Evolutionary conservation across 2,113 vertebrate genomes (phyloP).

Genomic region (Genyomyrus donnyi): DNA sequence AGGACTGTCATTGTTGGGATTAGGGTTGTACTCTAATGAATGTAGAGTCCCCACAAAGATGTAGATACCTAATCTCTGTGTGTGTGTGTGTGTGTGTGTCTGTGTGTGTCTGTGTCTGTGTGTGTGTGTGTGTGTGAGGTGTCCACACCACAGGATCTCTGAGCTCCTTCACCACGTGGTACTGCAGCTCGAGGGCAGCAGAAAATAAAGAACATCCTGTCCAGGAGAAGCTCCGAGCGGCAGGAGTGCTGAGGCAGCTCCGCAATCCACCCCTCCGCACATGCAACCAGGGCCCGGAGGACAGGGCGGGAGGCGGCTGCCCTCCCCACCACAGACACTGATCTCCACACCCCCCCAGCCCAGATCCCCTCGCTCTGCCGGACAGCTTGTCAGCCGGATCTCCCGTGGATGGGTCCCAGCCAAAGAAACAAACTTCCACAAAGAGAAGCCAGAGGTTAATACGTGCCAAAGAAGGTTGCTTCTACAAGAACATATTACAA

Average conservation of each 20-base stretch:
- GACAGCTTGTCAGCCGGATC: not conserved
- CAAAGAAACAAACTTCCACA: not conserved
- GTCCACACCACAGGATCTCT: not conserved
- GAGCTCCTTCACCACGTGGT: not conserved
- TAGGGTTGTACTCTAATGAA: too few relatives aligned
- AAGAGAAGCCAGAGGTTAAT: not conserved
- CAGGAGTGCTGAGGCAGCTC: not conserved
- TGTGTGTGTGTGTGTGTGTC: too few relatives aligned
- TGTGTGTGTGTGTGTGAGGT: not conserved
- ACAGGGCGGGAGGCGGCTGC: not conserved
- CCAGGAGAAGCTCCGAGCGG: not conserved
- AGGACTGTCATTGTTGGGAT: too few relatives aligned
- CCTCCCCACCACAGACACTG: not conserved
- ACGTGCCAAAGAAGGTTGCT: not conserved
- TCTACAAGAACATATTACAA: not conserved
- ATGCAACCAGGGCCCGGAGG: not conserved
- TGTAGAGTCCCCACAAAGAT: too few relatives aligned
- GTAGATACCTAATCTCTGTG: too few relatives aligned
- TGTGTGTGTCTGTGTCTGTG: not conserved
- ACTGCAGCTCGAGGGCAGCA: not conserved
- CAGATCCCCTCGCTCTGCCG: not conserved
- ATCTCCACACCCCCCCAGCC: not conserved
- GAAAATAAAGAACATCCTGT: not conserved
- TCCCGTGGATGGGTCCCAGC: not conserved
- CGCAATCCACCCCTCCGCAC: not conserved